Percentiles rank a stretch among this genome's conserved stretches.
Evolutionary conservation across 2,113 vertebrate species (phyloP).

Genomic region (Myrmophylax atrothorax): DNA sequence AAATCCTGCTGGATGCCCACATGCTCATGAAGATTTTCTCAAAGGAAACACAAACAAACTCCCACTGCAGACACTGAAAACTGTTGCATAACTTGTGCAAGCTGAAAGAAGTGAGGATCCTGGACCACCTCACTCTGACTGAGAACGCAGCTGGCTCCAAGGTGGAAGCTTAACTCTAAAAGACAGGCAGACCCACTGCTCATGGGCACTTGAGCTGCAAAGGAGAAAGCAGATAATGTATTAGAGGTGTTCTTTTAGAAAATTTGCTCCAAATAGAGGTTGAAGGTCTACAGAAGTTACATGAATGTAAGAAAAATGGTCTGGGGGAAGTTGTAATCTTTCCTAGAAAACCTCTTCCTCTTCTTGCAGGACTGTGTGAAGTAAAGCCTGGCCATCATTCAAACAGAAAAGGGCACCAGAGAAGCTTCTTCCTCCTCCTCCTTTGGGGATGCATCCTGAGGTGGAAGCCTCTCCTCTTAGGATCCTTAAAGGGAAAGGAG

Average conservation of each 20-base stretch:
- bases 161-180: constrained; percentile 77
- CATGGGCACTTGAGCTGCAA: constrained; percentile 66
- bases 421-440: constrained; percentile 64
- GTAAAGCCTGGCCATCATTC: constrained; percentile 77
- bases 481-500: constrained; percentile 66
- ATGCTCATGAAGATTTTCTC: constrained; percentile 80
- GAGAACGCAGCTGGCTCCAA: constrained; percentile 80
- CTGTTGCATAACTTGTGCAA: constrained; percentile 82
- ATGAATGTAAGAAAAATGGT: constrained; percentile 80
- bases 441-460: background rate
- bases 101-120: constrained; percentile 79
- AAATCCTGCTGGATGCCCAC: constrained; percentile 80
- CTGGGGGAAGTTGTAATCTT: constrained; percentile 76
- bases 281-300: constrained; percentile 78
- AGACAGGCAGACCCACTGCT: constrained; percentile 72
- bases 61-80: constrained; percentile 80
- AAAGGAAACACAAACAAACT: constrained; percentile 77
- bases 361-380: constrained; percentile 85
- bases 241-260: constrained; percentile 82
- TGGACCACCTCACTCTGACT: constrained; percentile 80
- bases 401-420: constrained; percentile 76
- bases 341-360: constrained; percentile 78
- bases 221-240: constrained; percentile 77
- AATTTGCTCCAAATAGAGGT: constrained; percentile 81
- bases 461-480: background rate